Base-by-base conservation (phyloP, 2,888 invertebrate genomes). In the Ectropis crepuscularia region DNA sequence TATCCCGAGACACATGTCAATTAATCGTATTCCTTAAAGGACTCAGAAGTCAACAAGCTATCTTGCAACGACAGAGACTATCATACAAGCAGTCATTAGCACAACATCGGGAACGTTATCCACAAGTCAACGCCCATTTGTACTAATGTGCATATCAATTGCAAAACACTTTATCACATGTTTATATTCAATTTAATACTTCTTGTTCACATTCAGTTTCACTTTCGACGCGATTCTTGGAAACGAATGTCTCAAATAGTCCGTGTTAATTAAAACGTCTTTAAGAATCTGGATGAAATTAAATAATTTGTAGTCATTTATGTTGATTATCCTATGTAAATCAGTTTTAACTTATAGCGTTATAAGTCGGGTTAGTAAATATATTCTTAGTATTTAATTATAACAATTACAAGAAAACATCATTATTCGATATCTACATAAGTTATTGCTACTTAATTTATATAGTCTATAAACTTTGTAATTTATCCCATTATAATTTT, bases 111-210 rank as follows among this genome's bases (percentile, higher is more conserved):
- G 61, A 59, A 66, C 72, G 74, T 74, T 76, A 76, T 77, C 73
- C 74, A 57, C 49, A 62, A 73, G 75, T 74, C 74, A 78, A 74
- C 69, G 76, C 65, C 75, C 77, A 74, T 75, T 75, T 73, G 67
- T 55, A 57, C 49, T 61, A 54, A 68, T 63, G 49, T 64, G 58
- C 64, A 63, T 71, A 69, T 68, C 55, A 63, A 62, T 62, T 67
- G 67, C 65, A 63, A 45, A 59, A 59, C 48, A 62, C 39, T 43
- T 63, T 65, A 63, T 65, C 41, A 55, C 58, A 48, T 64, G 63
- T 64, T 61, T 57, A 64, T 70, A 61, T 53, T 63, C 57, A 69
- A 48, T 51, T 48, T 61, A 59, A 67, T 69, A 53, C 57, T 57
- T 61, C 57, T 65, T 66, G 57, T 68, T 67, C 60, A 58, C 63